Percentiles rank a stretch among this genome's conserved stretches.
These are phyloP conservation scores for Dryobota labecula DNA, from an alignment of 2,888 invertebrate species.

Conservation along the genomic window DNA sequence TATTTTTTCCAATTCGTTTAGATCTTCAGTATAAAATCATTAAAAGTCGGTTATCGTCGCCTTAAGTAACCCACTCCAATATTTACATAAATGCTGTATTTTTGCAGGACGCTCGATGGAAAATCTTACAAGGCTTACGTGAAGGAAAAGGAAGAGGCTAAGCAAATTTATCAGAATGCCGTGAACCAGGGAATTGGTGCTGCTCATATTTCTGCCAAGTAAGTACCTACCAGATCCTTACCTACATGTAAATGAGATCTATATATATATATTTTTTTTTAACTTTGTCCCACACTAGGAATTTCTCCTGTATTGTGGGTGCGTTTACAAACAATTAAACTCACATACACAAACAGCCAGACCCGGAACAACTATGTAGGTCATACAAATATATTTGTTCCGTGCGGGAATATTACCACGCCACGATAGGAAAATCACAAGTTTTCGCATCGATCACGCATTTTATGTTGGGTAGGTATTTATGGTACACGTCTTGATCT, in stretches of 20 bases:
- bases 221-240: constrained; percentile 57
- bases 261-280: too few species aligned
- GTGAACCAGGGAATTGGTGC: constrained; percentile 91
- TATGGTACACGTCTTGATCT: too few species aligned
- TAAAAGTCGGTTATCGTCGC: too few species aligned
- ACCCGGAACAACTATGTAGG: too few species aligned
- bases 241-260: not conserved
- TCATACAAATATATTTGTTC: too few species aligned
- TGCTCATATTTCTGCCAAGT: constrained; percentile 91
- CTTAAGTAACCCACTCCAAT: not conserved
- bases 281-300: too few species aligned
- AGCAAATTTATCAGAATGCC: constrained; percentile 90
- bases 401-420: too few species aligned
- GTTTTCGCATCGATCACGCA: not conserved
- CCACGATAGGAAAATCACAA: not conserved
- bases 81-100: constrained; percentile 1
- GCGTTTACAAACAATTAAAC: too few species aligned
- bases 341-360: too few species aligned
- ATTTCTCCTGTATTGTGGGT: too few species aligned
- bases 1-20: too few species aligned
- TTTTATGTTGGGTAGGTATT: not conserved
- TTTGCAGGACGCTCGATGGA: constrained; percentile 90
- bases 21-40: too few species aligned
- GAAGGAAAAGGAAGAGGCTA: constrained; percentile 92
- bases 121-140: constrained; percentile 92